phyloP scores from a whole-genome alignment of 2,888 invertebrate genomes.

The Nasonia oneida region DNA sequence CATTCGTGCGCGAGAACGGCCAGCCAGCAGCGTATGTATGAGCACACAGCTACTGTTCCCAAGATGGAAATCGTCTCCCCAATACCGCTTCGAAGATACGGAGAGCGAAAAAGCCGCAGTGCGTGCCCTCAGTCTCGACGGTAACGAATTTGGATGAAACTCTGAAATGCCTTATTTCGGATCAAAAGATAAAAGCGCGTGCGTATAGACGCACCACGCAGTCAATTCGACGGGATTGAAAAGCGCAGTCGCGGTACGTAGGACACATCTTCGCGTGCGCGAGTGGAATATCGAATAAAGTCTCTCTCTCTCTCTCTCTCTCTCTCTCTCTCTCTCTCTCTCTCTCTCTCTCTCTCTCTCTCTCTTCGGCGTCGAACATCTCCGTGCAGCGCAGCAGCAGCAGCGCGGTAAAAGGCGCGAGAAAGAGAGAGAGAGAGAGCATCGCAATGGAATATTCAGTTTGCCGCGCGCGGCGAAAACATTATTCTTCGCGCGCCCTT shows the following conservation, averaged over 20 bases:
- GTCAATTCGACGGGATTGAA: slow-evolving; percentile 64
- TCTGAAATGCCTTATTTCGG: background rate
- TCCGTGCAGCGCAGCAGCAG: slow-evolving; percentile 29
- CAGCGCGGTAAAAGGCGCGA: slow-evolving; percentile 42
- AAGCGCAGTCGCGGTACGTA: slow-evolving; percentile 51
- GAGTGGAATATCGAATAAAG: slow-evolving; percentile 71
- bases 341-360: background rate
- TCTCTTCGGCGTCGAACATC: slow-evolving; percentile 14
- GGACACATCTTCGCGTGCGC: slow-evolving; percentile 66
- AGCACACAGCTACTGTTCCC: background rate
- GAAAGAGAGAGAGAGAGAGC: background rate
- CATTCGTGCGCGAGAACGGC: background rate
- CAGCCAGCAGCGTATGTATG: background rate
- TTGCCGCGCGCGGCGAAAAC: slow-evolving; percentile 40
- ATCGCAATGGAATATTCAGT: slow-evolving; percentile 55
- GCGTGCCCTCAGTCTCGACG: background rate
- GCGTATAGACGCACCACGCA: slow-evolving; percentile 37
- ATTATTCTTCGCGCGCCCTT: slow-evolving; percentile 51
- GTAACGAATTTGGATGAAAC: background rate
- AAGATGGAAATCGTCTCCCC: slow-evolving; percentile 29
- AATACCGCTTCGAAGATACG: background rate
- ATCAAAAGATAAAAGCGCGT: background rate
- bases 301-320: background rate
- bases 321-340: background rate
- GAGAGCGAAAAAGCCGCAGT: background rate